Evolutionary conservation across 2,113 vertebrate species (phyloP).

Genomic region (Connochaetes taurinus): DNA sequence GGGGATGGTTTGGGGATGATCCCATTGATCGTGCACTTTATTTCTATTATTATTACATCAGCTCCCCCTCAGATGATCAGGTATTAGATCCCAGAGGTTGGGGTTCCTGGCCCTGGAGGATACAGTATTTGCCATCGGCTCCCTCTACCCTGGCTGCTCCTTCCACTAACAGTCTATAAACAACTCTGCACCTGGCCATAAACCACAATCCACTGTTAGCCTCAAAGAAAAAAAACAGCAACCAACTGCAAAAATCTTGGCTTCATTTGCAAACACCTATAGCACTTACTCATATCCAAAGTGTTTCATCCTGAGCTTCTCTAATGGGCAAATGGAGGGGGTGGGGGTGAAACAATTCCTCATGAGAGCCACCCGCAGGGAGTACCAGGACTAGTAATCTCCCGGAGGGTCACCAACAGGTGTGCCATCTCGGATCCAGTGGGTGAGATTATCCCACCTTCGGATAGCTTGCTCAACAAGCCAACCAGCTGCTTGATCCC

Average conservation of each 20-base stretch:
- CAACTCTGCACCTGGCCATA: background rate
- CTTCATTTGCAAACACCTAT: background rate
- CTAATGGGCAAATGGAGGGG: background rate
- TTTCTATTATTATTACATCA: background rate
- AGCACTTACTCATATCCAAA: background rate
- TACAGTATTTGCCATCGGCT: accelerated
- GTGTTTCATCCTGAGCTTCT: background rate
- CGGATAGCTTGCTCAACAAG: background rate
- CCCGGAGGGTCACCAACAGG: accelerated
- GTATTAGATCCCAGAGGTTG: background rate
- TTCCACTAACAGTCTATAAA: background rate
- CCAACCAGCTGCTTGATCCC: background rate
- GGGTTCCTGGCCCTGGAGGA: background rate
- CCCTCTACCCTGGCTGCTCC: background rate
- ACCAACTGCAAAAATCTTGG: background rate
- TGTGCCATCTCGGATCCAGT: accelerated
- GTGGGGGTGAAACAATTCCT: background rate
- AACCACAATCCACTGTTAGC: background rate
- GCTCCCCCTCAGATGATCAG: background rate
- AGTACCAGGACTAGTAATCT: background rate
- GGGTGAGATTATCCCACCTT: background rate
- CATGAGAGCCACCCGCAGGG: background rate
- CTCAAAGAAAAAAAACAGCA: constrained; percentile 46
- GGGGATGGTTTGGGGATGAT: background rate
- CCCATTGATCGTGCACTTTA: accelerated